Evolutionary conservation across 2,888 invertebrate species (phyloP).

Genomic region (Latrodectus hesperus): DNA sequence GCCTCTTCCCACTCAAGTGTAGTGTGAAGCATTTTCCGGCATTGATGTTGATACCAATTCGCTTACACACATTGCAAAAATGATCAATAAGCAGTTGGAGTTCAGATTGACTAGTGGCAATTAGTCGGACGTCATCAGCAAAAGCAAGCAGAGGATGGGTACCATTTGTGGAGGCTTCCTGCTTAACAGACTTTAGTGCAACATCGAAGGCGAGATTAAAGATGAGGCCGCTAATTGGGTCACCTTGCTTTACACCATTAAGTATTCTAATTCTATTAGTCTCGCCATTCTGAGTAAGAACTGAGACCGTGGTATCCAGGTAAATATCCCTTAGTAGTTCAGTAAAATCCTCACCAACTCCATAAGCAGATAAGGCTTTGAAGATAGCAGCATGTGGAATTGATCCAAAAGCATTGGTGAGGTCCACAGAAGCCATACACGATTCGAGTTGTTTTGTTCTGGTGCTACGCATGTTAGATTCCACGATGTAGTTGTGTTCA

Average conservation of each 20-base stretch:
- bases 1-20: too few species aligned
- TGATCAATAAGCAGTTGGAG: slow-evolving; percentile 60
- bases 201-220: slow-evolving; percentile 74
- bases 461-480: slow-evolving; percentile 54
- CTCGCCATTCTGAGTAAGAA: slow-evolving; percentile 68
- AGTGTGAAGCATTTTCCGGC: too few species aligned
- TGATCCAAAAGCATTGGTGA: slow-evolving; percentile 75
- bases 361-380: background rate
- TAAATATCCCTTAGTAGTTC: slow-evolving; percentile 69
- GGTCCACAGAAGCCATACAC: slow-evolving; percentile 73
- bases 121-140: slow-evolving; percentile 71
- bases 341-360: background rate
- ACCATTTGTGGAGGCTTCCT: background rate
- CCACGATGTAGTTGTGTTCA: slow-evolving; percentile 68
- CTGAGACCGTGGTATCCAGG: slow-evolving; percentile 64
- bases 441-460: background rate
- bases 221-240: slow-evolving; percentile 73
- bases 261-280: slow-evolving; percentile 61
- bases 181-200: slow-evolving; percentile 54
- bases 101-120: slow-evolving; percentile 32
- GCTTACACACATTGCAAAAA: too few species aligned
- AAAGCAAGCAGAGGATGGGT: slow-evolving; percentile 48
- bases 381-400: slow-evolving; percentile 72
- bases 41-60: too few species aligned
- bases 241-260: slow-evolving; percentile 70